Base-by-base conservation (phyloP, 1,140 invertebrate species). In the Leucophenga varia region DNA sequence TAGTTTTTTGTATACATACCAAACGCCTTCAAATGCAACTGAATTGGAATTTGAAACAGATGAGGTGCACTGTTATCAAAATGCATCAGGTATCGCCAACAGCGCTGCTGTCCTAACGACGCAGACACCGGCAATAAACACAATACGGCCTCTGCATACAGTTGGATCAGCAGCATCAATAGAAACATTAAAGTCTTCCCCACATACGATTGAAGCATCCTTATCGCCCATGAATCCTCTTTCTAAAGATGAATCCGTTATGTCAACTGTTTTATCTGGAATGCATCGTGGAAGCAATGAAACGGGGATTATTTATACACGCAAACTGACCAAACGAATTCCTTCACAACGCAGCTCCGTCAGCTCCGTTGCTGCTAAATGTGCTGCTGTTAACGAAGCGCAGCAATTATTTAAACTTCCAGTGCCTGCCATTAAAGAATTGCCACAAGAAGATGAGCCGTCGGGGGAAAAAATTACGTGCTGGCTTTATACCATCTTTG, bases 1-100 rank as follows among this genome's bases (percentile, higher is more conserved):
- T 43, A 78, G 79, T 31, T 73, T 79, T 34, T 54, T 84, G 13
- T 64, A 57, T 32, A 68, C 70, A n/a, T 73, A 73, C 28, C 69
- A 85, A 51, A 85, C 84, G 2, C 84, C 83, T 0, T 85, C 84
- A 1, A 85, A 85, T 55, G 84, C 84, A 36, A 84, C 84, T 2
- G 84, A 85, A 64, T 76, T 85, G 72, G 84, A 85, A 61, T 84
- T 81, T 47, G 81, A 81, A 55, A 82, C 81, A 52, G 82, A 80
- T 32, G 76, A 79, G 6, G 43, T 68, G 34, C 70, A 72, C 30
- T 67, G 60, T 40, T 68, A 58, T 32, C 22, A 25, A 25, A 25
- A 25, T 25, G 22, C 10, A 25, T 10, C 22, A 10, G 22, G 22
- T 9, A 57, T 37, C n/a, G 45, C 35, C 18, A 61, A 46, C 20